Evolutionary conservation across 2,113 vertebrate genomes (phyloP), one percentile per base, ranked within the genome.

Genomic region (Triplophysa tibetana): DNA sequence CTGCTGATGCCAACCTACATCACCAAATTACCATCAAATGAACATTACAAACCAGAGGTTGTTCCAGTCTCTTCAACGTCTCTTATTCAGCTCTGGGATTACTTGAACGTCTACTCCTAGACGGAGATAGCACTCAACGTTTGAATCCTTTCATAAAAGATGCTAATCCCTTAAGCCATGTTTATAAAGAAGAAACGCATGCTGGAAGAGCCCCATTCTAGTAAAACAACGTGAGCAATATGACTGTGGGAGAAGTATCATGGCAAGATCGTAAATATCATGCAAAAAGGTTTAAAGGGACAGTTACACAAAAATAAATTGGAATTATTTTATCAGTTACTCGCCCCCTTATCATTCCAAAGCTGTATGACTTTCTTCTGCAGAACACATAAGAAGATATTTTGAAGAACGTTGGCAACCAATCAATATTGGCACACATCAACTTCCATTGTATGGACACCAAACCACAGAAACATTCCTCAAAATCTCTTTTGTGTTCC

Each of bases 1-100:
- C 33, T 10, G 14, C 4, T 61, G 24, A n/a, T 52, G 67, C 66
- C 70, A 23, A 58, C 69, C 21, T 58, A 45, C 38, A 80, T 74
- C 29, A 33, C 2, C 10, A 50, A 62, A 74, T 74, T 54, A 80
- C 73, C 64, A 80, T 74, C 62, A 80, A 48, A 80, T 66, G 48
- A 63, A 66, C 70, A 65, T 73, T 74, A 26, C 50, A 67, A 58
- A 43, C 33, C 8, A 63, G 41, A 23, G 3, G 50, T 26, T 45
- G 50, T 58, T 62, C 65, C 21, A 43, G 48, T 14, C 58, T 62
- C 54, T 38, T 38, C 33, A 0, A 43, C 19, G 60, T 24, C 58
- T 61, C 38, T 24, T 23, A 26, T 73, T 38, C 29, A 58, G 52
- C 52, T 24, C 54, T 24, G 33, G 56, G 21, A 26, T 48, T 48